These are phyloP conservation scores for Drosophila kohkoa DNA, from an alignment of 1,140 invertebrate species.

Conservation along the genomic window DNA sequence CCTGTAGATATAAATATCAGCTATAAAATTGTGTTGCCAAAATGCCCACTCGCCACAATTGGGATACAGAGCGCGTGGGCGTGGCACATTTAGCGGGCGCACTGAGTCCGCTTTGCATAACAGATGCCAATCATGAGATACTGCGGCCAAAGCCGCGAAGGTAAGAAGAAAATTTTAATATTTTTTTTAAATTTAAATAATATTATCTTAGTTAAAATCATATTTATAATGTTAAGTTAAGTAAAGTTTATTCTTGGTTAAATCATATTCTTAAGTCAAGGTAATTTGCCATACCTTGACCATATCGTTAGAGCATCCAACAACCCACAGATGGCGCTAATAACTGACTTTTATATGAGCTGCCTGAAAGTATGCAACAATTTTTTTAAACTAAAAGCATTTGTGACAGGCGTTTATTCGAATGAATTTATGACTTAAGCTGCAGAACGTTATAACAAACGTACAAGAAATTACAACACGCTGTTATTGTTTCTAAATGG, in stretches of 20 bases:
- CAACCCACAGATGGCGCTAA: constrained; percentile 29
- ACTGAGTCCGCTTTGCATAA: constrained; percentile 88
- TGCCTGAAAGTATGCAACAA: constrained; percentile 35
- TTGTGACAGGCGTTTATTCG: too few species aligned
- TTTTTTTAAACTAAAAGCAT: background rate
- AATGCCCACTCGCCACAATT: constrained; percentile 77
- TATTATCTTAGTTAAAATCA: background rate
- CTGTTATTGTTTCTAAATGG: too few species aligned
- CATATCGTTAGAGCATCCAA: background rate
- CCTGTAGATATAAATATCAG: background rate
- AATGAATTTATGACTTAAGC: too few species aligned
- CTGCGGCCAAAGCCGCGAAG: constrained; percentile 94
- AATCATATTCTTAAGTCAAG: too few species aligned
- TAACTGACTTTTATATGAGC: too few species aligned
- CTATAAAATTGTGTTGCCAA: constrained; percentile 23
- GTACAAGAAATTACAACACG: too few species aligned
- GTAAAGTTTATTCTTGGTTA: background rate
- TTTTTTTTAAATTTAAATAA: background rate
- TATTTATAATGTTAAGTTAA: too few species aligned
- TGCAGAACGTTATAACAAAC: too few species aligned
- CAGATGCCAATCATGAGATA: constrained; percentile 92
- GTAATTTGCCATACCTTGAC: background rate
- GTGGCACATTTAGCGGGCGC: constrained; percentile 88
- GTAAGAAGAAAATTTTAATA: constrained; percentile 85
- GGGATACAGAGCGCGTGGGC: constrained; percentile 78